Percentiles rank a stretch among this genome's conserved stretches.
Evolutionary conservation across 2,797 vertebrate genomes (phyloP).

Genomic region (Eulemur mongoz): DNA sequence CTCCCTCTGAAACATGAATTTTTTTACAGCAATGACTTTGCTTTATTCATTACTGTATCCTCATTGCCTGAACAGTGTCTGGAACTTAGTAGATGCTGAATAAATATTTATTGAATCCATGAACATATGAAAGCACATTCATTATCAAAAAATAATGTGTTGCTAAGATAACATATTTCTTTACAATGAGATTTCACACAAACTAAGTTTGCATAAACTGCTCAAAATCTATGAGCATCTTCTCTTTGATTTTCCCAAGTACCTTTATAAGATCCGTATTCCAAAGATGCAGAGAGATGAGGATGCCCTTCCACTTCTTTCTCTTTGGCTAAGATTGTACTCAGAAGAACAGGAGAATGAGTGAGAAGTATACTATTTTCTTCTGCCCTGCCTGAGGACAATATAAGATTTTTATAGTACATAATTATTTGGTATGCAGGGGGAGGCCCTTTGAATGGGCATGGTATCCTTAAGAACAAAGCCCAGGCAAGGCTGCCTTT

Average conservation of each 20-base stretch:
- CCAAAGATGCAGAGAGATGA: not conserved
- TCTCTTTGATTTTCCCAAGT: not conserved
- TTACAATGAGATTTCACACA: not conserved
- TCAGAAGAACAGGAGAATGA: not conserved
- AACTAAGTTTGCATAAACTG: not conserved
- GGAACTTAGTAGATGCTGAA: not conserved
- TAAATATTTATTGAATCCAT: conserved; percentile 14
- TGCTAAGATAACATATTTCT: not conserved
- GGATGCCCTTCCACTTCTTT: not conserved
- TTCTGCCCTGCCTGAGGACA: not conserved
- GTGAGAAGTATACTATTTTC: not conserved
- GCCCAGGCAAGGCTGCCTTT: not conserved
- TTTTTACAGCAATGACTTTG: not conserved
- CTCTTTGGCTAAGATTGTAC: not conserved
- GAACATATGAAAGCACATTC: not conserved
- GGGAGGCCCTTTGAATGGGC: not conserved
- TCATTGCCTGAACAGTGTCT: not conserved
- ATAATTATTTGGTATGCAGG: conserved; percentile 16
- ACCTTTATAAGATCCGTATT: not conserved
- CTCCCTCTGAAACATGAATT: not conserved
- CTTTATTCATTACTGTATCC: not conserved
- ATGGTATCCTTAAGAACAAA: not conserved
- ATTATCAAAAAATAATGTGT: conserved; percentile 23
- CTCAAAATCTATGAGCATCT: not conserved
- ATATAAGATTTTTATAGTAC: not conserved